phyloP scores from a whole-genome alignment of 2,888 invertebrate species.

The Drosophila meridiana region DNA sequence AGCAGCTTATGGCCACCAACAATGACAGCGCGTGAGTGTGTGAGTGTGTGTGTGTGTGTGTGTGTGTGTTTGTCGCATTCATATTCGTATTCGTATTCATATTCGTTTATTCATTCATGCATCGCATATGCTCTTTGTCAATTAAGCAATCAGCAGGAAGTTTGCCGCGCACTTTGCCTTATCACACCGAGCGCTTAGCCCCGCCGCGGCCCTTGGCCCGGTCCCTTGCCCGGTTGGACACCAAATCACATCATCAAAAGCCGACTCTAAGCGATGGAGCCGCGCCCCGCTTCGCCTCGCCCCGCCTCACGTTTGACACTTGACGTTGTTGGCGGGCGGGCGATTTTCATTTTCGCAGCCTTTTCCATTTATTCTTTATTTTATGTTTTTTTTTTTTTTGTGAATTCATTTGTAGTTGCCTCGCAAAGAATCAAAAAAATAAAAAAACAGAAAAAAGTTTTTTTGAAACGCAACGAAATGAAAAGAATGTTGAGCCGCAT shows the following conservation, averaged over 20 bases:
- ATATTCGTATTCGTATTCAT: constrained; percentile 34
- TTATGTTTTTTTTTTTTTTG: neutral
- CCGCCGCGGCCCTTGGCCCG: neutral
- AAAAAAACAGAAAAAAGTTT: constrained; percentile 22
- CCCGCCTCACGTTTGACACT: constrained; percentile 49
- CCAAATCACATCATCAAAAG: constrained; percentile 71
- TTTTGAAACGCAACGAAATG: constrained; percentile 51
- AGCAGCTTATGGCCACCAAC: constrained; percentile 77
- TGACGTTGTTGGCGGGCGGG: constrained; percentile 57
- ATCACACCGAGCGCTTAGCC: constrained; percentile 44
- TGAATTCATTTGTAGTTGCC: constrained; percentile 36
- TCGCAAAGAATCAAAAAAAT: constrained; percentile 25
- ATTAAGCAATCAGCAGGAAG: constrained; percentile 82
- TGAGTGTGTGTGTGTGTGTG: constrained; percentile 3
- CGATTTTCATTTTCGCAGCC: constrained; percentile 70
- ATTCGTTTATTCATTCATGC: constrained; percentile 73
- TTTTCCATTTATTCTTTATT: constrained; percentile 30
- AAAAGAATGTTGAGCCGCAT: constrained; percentile 74
- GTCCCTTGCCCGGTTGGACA: constrained; percentile 22
- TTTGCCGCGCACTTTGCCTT: constrained; percentile 78
- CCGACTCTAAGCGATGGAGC: constrained; percentile 38
- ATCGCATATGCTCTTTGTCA: constrained; percentile 80
- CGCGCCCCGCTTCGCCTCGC: constrained; percentile 2
- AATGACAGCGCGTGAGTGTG: constrained; percentile 54
- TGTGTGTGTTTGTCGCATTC: constrained; percentile 18